Percentiles rank a stretch among this genome's conserved stretches.
These are phyloP conservation scores for Drosophila varians DNA, from an alignment of 1,140 invertebrate genomes.

Conservation along the genomic window DNA sequence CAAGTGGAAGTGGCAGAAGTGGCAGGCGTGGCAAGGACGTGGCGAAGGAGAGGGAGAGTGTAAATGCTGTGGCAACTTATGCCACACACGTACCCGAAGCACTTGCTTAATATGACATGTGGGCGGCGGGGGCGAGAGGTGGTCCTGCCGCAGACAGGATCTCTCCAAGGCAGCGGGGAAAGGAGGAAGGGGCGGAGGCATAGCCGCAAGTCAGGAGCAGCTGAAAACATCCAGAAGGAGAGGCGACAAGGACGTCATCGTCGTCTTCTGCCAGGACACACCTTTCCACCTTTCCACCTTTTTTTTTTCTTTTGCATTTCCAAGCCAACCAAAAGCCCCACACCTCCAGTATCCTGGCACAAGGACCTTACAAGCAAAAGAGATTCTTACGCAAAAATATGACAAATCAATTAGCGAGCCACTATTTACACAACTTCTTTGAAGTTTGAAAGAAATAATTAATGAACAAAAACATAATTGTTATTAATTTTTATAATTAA, in stretches of 20 bases:
- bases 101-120: constrained; percentile 76
- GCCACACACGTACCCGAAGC: constrained; percentile 65
- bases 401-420: neutral
- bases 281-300: constrained; percentile 12
- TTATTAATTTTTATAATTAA: too few relatives aligned
- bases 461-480: too few relatives aligned
- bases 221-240: constrained; percentile 4
- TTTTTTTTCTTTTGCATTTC: neutral
- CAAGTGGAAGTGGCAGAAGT: neutral
- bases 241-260: constrained; percentile 13
- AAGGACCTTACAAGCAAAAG: neutral
- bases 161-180: constrained; percentile 27
- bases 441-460: too few relatives aligned
- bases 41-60: constrained; percentile 16
- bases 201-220: constrained; percentile 65
- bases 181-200: neutral
- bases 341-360: neutral
- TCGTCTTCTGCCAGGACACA: constrained; percentile 5
- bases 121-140: constrained; percentile 10
- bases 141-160: constrained; percentile 55
- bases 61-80: constrained; percentile 75
- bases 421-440: too few relatives aligned
- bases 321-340: neutral
- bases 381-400: neutral
- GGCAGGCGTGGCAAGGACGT: neutral